Base-by-base conservation (phyloP, 2,888 invertebrate species). In the Melinaea marsaeus region DNA sequence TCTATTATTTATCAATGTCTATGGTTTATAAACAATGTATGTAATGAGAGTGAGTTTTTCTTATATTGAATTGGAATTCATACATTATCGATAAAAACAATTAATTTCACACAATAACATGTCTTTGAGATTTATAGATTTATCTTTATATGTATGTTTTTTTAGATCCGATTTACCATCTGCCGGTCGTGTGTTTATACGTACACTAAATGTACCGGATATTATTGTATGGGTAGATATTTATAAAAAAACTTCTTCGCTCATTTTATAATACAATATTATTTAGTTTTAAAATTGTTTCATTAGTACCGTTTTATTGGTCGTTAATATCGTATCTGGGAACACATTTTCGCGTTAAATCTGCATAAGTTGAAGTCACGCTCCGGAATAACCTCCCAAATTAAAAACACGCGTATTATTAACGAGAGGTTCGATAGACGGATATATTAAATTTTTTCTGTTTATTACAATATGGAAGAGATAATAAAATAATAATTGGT, bases 241-340 rank as follows among this genome's bases (percentile, higher is more conserved):
- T 60, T 58, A 55, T 37, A 56, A 67, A 69, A 68, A 73, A 78
- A 78, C 68, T 71, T 74, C 66, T 81, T 61, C 75, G 79, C 76
- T 78, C 80, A 74, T 70, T 74, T 74, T 76, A 77, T 77, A 78
- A 76, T 74, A 71, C 72, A 71, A 74, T 67, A 73, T 68, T 70
- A 48, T 69, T 71, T 73, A 74, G 67, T 57, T 62, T 67, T 65
- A 68, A 69, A 78, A 79, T 79, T 78, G 70, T 79, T 74, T 79
- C 79, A 80, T 80, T 77, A 81, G 78, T 73, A 77, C 74, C 66
- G 73, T 83, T 89, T 88, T 88, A 88, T 86, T 78, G 78, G 79
- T 77, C 81, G 84, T 89, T 85, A 88, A 88, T 86, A 88, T 88
- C 77, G 83, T 79, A 73, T 81, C 82, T 82, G 83, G 79, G 79